Base-by-base conservation (phyloP, 2,113 vertebrate species). In the Motacilla tschutschensis region DNA sequence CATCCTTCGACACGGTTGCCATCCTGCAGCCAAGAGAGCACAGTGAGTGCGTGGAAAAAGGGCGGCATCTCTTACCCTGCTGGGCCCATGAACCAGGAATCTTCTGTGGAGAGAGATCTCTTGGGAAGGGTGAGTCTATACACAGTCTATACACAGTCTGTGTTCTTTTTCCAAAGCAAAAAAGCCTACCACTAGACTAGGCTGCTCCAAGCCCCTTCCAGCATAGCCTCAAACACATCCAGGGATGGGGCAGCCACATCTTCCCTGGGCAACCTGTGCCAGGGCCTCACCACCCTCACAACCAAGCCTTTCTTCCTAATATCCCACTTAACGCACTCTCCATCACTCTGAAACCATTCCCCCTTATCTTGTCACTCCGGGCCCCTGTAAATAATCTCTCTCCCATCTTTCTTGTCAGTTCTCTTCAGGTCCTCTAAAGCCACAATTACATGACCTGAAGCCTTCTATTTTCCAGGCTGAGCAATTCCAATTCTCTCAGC, bases 1-100 rank as follows among this genome's bases (percentile, higher is more conserved):
- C 97, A 0, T 99, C 99, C 95, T 99, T 99, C 5, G 99, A 99
- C 54, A 99, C 95, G 0, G 98, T 98, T 1, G 96, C 98, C 99
- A 99, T 99, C 95, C 99, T 99, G 95, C 58, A 75, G 84, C 64
- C 35, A 25, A 19, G 12, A 67, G 24, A 80, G 33, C 19, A 19
- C 0, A 0, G 8, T 33, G 9, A 91, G 44, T 1, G 1, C 1
- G 0, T 31, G 57, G 19, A 22, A 38, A 35, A 5, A 0, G 2
- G 22, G 36, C 2, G 0, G 31, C 29, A 22, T 10, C 22, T 47
- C 44, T 17, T 16, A 40, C 17, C 47, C 44, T 22, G 22, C 33
- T 50, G 12, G 10, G 7, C 8, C 46, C 6, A 28, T 6, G 6
- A 48, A 48, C 19, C 18, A 24, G 28, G 47, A 70, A 41, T 38